Base-by-base conservation (phyloP, 2,113 vertebrate species). In the Sclerurus mexicanus region DNA sequence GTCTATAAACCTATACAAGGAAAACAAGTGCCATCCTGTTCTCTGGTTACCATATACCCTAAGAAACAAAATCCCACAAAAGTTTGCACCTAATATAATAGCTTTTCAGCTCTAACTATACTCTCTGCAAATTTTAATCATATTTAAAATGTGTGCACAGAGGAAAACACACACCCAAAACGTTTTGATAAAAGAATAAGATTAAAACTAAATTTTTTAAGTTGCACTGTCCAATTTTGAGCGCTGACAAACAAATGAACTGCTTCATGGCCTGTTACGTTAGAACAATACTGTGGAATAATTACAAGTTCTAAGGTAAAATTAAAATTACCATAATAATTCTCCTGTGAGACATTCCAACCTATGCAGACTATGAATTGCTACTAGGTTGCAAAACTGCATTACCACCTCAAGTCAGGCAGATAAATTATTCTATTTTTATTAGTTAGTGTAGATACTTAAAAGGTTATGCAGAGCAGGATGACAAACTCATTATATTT, bases 271-370 rank as follows among this genome's bases (percentile, higher is more conserved):
- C 15, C 56, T 93, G 79, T 37, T 89, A 89, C 19, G 74, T 95
- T 92, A 96, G 75, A 97, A 97, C 75, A 96, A 97, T 77, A 87
- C 19, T n/a, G 14, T 25, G 33, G 23, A 95, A 90, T 92, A 97
- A 97, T 95, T 97, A 93, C 89, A 95, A 89, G 86, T 86, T 91
- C 56, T 74, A 60, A 85, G 59, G 74, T 69, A 94, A 94, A 97
- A 96, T 97, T 96, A 95, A 97, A 96, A 97, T 95, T 95, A 97
- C 90, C 90, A 94, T 94, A 96, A 93, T 95, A 94, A 97, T 95
- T 97, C 44, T 90, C 68, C 90, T 82, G 92, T 86, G 94, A 96
- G 97, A 96, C 88, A 97, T 96, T 96, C 82, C 25, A 93, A 96
- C 64, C 64, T 92, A 59, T 80, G 89, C 67, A 85, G 72, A 75